Base-by-base conservation (phyloP, 2,113 vertebrate genomes). In the Gallinago paraguaiae region DNA sequence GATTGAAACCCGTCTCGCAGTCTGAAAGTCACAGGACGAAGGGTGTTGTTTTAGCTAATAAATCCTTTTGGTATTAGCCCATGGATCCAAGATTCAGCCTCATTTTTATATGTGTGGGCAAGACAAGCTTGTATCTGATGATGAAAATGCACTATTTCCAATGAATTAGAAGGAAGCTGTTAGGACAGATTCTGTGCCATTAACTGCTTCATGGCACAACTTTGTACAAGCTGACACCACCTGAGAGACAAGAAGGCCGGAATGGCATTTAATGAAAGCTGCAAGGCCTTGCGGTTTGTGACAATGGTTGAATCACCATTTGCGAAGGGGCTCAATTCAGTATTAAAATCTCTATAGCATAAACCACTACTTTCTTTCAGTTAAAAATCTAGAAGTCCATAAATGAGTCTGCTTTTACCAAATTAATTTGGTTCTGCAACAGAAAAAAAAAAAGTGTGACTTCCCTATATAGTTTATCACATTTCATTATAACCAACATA, bases 361-460 rank as follows among this genome's bases (percentile, higher is more conserved):
- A 48, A 77, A 64, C 48, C 2, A 16, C 39, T 72, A 17, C 28
- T 70, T 72, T 43, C 20, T 69, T 74, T 56, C 27, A 76, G 46
- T 35, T 67, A 71, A 89, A 95, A 69, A 25, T 2, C 2, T 27
- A 16, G 3, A 64, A 56, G 16, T 53, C 67, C 30, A 45, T 61
- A 23, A 82, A 57, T 17, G 13, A 80, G 14, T 80, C 37, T 86
- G 11, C 17, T 65, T 87, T 80, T 57, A 37, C 18, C 14, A 53
- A 43, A 46, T 13, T 0, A 77, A 59, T 86, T 54, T 59, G 25
- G 5, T 74, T 27, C 50, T 56, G 16, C 7, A 81, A 45, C 25
- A 64, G 7, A 56, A 69, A 71, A 7, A 45, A 53, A 53, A 86
- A 84, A 59, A 1, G 0, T 0, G 0, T 2, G 1, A 16, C 31